Percentiles rank a stretch among this genome's conserved stretches.
These are phyloP conservation scores for Myotis vivesi DNA, from an alignment of 2,797 vertebrate genomes.

Conservation along the genomic window DNA sequence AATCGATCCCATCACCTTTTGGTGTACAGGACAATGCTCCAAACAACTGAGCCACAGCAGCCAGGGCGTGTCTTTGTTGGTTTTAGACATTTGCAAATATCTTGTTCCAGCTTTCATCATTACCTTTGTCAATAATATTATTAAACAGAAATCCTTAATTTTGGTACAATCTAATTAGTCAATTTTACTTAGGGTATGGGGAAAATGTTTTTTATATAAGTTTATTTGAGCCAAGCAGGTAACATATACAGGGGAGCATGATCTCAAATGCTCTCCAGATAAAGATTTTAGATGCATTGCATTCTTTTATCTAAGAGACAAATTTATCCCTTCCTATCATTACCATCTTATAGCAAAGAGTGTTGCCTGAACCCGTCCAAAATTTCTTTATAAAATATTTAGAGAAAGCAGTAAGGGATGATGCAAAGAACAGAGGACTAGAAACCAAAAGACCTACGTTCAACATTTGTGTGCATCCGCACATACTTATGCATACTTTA, in stretches of 20 bases:
- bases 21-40: background rate
- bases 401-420: background rate
- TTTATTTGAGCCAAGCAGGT: background rate
- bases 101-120: background rate
- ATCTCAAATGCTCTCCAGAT: background rate
- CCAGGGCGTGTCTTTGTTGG: background rate
- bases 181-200: background rate
- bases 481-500: background rate
- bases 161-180: background rate
- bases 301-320: background rate
- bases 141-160: background rate
- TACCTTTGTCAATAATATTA: background rate
- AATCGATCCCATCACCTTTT: background rate
- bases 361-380: background rate
- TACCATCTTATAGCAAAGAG: background rate
- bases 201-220: background rate
- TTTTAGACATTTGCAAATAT: background rate
- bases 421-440: background rate
- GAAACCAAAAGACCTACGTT: conserved; percentile 2
- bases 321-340: background rate
- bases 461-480: background rate
- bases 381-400: conserved; percentile 4
- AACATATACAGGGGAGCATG: background rate
- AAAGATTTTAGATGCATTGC: background rate
- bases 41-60: background rate